These are phyloP conservation scores for Heliornis fulica DNA, from an alignment of 2,113 vertebrate genomes.

Conservation along the genomic window DNA sequence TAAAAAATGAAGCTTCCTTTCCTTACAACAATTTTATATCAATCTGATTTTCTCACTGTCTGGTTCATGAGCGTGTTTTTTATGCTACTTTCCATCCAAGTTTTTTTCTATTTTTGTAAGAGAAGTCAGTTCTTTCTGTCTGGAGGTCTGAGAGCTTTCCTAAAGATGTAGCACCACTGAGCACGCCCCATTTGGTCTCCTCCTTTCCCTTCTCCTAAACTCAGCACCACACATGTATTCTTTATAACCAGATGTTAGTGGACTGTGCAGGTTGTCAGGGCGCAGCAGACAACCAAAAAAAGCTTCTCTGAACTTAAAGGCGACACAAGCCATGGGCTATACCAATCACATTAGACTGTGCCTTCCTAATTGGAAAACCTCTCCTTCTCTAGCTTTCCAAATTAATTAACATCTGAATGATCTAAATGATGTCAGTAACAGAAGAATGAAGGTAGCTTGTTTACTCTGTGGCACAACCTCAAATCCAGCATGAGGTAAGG, in stretches of 20 bases:
- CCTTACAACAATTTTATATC: background rate
- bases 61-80: background rate
- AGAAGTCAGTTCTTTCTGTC: background rate
- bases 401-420: conserved; percentile 10
- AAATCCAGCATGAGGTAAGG: background rate
- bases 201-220: background rate
- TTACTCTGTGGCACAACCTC: background rate
- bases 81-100: background rate
- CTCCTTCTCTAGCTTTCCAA: background rate
- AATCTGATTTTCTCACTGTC: background rate
- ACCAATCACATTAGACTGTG: background rate
- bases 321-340: background rate
- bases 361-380: background rate
- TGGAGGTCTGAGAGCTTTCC: background rate
- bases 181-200: background rate
- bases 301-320: background rate
- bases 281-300: background rate
- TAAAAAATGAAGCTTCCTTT: background rate
- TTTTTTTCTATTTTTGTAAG: background rate
- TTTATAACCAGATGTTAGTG: background rate
- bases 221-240: background rate
- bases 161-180: background rate
- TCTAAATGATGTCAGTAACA: background rate
- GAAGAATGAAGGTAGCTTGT: background rate
- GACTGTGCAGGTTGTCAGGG: background rate